Percentiles rank a stretch among this genome's conserved stretches.
phyloP scores from a whole-genome alignment of 2,113 vertebrate species.

The Gambusia affinis region DNA sequence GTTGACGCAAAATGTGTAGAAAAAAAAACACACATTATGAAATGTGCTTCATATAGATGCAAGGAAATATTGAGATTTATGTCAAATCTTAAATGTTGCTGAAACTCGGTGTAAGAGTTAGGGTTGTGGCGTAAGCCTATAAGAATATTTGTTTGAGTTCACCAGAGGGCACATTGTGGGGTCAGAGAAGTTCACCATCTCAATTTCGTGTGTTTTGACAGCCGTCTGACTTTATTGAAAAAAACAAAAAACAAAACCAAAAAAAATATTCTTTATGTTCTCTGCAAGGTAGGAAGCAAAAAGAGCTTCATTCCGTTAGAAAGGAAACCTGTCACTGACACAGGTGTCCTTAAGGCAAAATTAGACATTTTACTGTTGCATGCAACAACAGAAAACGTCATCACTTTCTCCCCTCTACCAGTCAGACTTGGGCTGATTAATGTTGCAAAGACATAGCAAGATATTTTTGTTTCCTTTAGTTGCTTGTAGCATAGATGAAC shows the following conservation, averaged over 20 bases:
- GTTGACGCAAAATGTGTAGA: slow-evolving; percentile 5
- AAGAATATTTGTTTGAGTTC: slow-evolving; percentile 42
- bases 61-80: slow-evolving; percentile 5
- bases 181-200: slow-evolving; percentile 51
- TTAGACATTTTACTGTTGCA: slow-evolving; percentile 13
- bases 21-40: background rate
- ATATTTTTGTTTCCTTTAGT: no score
- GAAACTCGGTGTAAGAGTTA: background rate
- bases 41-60: background rate
- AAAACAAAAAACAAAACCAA: background rate
- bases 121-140: slow-evolving; percentile 10
- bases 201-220: slow-evolving; percentile 50
- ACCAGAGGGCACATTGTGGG: slow-evolving; percentile 45
- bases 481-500: no score
- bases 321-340: background rate
- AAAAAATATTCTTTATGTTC: background rate
- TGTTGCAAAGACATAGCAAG: no score
- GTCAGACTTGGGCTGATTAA: background rate
- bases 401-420: slow-evolving; percentile 23
- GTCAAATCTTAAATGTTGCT: background rate
- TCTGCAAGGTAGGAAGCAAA: background rate
- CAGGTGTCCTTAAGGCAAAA: slow-evolving; percentile 10
- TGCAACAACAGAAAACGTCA: slow-evolving; percentile 13
- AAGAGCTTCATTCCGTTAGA: background rate
- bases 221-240: slow-evolving; percentile 35